Evolutionary conservation across 1,140 invertebrate species (phyloP).

Genomic region (Mesaphorura yosii): DNA sequence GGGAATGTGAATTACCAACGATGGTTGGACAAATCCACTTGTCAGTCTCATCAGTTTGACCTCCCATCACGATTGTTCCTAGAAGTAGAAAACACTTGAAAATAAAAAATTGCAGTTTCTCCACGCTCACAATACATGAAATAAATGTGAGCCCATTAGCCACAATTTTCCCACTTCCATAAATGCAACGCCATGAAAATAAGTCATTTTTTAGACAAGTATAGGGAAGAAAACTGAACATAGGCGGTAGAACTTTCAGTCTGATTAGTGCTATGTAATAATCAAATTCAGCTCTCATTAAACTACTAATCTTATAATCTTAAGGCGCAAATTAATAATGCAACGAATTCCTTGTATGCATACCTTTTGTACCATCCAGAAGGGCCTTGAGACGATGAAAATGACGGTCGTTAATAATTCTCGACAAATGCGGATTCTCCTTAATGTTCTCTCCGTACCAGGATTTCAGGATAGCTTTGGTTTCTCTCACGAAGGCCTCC

Average conservation of each 20-base stretch:
- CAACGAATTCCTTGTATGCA: too few species aligned
- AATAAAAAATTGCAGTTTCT: too few species aligned
- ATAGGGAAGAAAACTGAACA: too few species aligned
- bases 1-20: conserved; percentile 35
- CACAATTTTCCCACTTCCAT: too few species aligned
- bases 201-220: too few species aligned
- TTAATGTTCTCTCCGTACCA: conserved; percentile 44
- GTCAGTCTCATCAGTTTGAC: conserved; percentile 37
- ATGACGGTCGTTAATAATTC: conserved; percentile 21
- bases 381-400: conserved; percentile 16
- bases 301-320: too few species aligned
- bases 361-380: neutral
- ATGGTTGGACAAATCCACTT: conserved; percentile 43
- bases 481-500: conserved; percentile 33
- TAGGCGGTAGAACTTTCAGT: too few species aligned
- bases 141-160: neutral
- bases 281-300: too few species aligned
- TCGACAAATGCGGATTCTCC: conserved; percentile 37
- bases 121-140: neutral
- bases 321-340: too few species aligned
- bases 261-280: too few species aligned
- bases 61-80: conserved; percentile 37
- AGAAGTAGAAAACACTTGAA: too few species aligned
- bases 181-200: too few species aligned
- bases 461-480: conserved; percentile 36